Percentiles rank a stretch among this genome's conserved stretches.
Conservation (phyloP, 1,140 invertebrate species). For the Lutraria rhynchaena region DNA sequence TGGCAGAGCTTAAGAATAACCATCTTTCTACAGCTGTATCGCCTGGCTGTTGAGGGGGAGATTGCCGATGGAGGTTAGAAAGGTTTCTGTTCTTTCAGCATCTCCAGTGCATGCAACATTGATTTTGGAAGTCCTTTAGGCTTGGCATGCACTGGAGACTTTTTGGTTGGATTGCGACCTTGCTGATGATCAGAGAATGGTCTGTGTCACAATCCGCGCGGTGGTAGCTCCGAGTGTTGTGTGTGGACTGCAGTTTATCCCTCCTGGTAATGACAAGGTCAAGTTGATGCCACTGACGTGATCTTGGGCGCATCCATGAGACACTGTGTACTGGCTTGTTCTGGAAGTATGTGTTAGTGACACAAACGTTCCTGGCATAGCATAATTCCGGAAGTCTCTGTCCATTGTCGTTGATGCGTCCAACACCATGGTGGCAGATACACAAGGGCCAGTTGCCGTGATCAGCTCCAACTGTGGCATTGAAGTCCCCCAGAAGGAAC, state of each 20-base stretch:
- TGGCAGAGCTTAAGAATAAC: no score
- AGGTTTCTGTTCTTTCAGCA: no score
- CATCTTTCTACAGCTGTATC: no score
- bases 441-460: constrained; percentile 38
- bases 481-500: constrained; percentile 61
- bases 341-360: constrained; percentile 46
- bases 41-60: no score
- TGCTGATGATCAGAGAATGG: constrained; percentile 48
- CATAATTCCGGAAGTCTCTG: constrained; percentile 62
- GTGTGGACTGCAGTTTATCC: background rate
- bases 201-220: constrained; percentile 63
- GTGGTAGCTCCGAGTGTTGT: constrained; percentile 49
- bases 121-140: no score
- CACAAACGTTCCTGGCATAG: constrained; percentile 29
- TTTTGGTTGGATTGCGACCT: constrained; percentile 49
- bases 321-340: constrained; percentile 62
- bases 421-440: constrained; percentile 51
- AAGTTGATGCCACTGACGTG: constrained; percentile 61
- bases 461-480: constrained; percentile 56
- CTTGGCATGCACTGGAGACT: background rate
- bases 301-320: constrained; percentile 63
- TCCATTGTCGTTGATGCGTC: constrained; percentile 61
- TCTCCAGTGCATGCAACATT: no score
- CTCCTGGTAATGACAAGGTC: constrained; percentile 56
- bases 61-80: no score